phyloP scores from a whole-genome alignment of 2,113 vertebrate species.

The Tragelaphus scriptus region DNA sequence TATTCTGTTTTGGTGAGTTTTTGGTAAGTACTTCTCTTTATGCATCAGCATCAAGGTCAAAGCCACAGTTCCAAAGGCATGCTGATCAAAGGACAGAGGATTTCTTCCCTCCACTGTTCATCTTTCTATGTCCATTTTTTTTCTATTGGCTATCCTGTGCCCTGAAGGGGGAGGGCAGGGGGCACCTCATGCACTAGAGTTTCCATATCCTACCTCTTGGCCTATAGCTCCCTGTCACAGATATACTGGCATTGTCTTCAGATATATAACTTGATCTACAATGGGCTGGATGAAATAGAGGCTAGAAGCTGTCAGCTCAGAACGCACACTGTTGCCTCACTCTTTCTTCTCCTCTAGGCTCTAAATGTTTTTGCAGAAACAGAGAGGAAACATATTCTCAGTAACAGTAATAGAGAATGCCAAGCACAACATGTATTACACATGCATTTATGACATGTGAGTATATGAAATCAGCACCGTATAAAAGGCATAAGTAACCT shows the following conservation, averaged over 20 bases:
- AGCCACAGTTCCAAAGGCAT: neutral
- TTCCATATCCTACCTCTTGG: neutral
- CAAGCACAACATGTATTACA: neutral
- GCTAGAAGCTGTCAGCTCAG: neutral
- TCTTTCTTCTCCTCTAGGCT: neutral
- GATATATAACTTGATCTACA: constrained; percentile 2
- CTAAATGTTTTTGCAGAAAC: constrained; percentile 11
- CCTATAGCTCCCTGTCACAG: neutral
- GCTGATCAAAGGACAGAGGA: neutral
- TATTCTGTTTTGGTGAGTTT: constrained; percentile 26
- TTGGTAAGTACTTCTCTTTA: constrained; percentile 5
- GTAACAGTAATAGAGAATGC: constrained; percentile 7
- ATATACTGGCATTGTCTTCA: neutral
- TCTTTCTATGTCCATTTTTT: neutral
- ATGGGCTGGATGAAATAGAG: neutral
- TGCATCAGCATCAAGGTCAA: neutral
- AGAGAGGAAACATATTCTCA: neutral
- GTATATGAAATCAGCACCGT: constrained; percentile 26
- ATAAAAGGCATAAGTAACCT: constrained; percentile 54
- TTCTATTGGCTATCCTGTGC: neutral
- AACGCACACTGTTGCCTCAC: neutral
- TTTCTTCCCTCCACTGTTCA: neutral
- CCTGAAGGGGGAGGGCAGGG: neutral
- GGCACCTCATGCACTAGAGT: neutral
- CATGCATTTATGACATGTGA: neutral